Conservation (phyloP, 2,888 invertebrate genomes). For the Acleris literana region DNA sequence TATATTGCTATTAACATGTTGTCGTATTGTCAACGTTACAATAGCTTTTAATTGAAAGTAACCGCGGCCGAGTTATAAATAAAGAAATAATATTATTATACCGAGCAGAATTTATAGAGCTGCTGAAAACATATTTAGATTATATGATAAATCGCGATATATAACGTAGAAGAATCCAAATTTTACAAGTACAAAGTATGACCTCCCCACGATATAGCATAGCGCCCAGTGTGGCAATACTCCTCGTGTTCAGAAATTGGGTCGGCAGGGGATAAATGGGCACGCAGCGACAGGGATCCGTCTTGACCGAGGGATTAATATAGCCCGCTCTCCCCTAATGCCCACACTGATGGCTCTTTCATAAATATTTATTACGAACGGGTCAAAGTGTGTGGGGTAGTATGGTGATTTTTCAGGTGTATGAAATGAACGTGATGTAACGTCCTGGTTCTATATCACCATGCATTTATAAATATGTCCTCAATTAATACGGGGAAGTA, state of each 20-base stretch:
- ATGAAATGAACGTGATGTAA: background rate
- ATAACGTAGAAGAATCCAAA: too few relatives aligned
- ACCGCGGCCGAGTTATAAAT: too few relatives aligned
- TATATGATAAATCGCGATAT: too few relatives aligned
- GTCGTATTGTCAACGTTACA: too few relatives aligned
- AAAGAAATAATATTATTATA: too few relatives aligned
- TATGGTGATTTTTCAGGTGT: constrained; percentile 25
- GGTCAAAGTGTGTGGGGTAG: background rate
- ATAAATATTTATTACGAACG: constrained; percentile 28
- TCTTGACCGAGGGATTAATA: constrained; percentile 36
- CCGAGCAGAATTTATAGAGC: too few relatives aligned
- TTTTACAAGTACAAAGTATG: background rate
- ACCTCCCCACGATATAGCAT: background rate
- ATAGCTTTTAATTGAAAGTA: too few relatives aligned
- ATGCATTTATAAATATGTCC: too few relatives aligned
- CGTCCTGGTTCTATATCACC: background rate
- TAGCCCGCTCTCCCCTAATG: constrained; percentile 26
- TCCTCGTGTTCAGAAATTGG: constrained; percentile 32
- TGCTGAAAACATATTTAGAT: too few relatives aligned
- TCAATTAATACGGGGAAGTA: too few relatives aligned
- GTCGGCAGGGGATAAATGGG: constrained; percentile 35
- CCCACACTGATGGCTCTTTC: constrained; percentile 29
- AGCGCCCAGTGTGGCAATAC: too few relatives aligned
- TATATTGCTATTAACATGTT: too few relatives aligned
- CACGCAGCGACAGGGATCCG: constrained; percentile 34